Base-by-base conservation (phyloP, 2,888 invertebrate species). In the Chalcosyrphus nemorum region DNA sequence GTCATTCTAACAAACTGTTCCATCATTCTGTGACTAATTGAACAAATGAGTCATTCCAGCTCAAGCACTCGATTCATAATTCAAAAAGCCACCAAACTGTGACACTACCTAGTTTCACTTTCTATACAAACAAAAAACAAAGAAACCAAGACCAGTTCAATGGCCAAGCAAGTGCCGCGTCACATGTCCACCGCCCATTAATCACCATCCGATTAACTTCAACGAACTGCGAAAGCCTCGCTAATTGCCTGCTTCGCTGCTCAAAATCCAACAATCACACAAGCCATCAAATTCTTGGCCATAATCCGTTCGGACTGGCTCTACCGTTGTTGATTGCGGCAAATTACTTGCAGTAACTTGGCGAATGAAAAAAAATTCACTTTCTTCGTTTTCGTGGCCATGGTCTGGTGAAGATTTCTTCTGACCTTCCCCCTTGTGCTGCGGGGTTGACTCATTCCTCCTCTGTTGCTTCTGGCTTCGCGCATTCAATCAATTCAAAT, bases 401-500 rank as follows among this genome's bases (percentile, higher is more conserved):
- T 82, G 82, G 82, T 78, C 77, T 82, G 78, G 41, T 66, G 43
- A 72, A 71, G 59, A 66, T 72, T 66, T 45, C 38, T 13, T 38
- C 70, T 74, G 65, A 74, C 80, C 78, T 78, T 65, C 41, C 35
- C 50, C 63, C 38, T n/a, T n/a, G n/a, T n/a, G n/a, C n/a, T n/a
- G n/a, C n/a, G n/a, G n/a, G 81, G 71, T 57, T 76, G 76, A 56
- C 32, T 74, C 24, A 35, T 50, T 70, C 41, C 13, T 19, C 35
- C 4, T 47, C 15, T 32, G 61, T 77, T 81, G 72, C 43, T 75
- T 59, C 56, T 47, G 52, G 59, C 21, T 66, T 78, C 65, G 77
- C 61, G 71, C 66, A 78, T 59, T 82, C 72, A 82, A 82, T 82
- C 82, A 82, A 77, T 57, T 72, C 76, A 52, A 72, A 63, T 74